Evolutionary conservation across 1,140 invertebrate species (phyloP).

Genomic region (Eulimnadia texana): DNA sequence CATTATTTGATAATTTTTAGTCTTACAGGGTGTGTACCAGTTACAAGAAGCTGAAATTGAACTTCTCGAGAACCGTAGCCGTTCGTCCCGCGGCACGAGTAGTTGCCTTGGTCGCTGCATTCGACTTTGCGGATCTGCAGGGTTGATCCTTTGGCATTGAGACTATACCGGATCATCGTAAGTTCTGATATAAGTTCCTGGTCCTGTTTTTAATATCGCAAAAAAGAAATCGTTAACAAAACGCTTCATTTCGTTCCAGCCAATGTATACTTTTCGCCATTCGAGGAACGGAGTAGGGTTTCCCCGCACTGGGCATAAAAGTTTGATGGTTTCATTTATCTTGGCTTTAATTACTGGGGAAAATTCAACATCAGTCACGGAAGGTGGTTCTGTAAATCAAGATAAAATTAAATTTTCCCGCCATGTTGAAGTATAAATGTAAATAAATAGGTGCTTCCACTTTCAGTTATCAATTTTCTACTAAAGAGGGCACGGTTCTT

Average conservation of each 20-base stretch:
- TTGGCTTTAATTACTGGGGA: not conserved
- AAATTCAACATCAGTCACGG: not conserved
- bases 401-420: too few relatives aligned
- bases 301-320: conserved; percentile 3
- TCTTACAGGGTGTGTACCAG: not conserved
- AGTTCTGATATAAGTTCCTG: not conserved
- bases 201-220: not conserved
- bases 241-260: not conserved
- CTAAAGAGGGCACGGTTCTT: too few relatives aligned
- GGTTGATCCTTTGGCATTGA: not conserved
- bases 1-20: not conserved
- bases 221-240: not conserved
- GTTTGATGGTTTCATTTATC: not conserved
- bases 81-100: not conserved
- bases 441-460: too few relatives aligned
- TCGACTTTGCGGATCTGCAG: not conserved
- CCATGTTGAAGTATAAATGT: too few relatives aligned
- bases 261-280: conserved; percentile 5
- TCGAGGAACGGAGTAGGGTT: not conserved
- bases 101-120: conserved; percentile 5
- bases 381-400: not conserved
- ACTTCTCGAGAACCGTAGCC: conserved; percentile 4
- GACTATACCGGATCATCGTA: not conserved
- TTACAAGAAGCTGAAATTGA: not conserved
- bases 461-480: too few relatives aligned